Evolutionary conservation across 2,888 invertebrate species (phyloP).

Genomic region (Caenorhabditis panamensis): DNA sequence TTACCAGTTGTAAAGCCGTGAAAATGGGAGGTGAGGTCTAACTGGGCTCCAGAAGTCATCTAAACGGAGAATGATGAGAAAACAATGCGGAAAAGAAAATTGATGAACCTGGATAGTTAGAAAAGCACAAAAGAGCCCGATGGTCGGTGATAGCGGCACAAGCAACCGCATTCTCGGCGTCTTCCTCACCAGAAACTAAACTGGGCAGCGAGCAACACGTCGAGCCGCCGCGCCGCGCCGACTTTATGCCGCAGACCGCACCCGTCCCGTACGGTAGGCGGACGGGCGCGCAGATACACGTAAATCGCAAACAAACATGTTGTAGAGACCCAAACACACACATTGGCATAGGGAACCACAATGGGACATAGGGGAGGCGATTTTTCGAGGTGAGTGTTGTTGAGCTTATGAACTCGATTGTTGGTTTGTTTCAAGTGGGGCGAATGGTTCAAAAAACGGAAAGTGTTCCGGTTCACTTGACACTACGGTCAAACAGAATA

Average conservation of each 20-base stretch:
- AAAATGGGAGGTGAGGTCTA: constrained; percentile 43
- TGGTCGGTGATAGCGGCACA: constrained; percentile 49
- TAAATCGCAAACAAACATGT: constrained; percentile 66
- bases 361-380: constrained; percentile 4
- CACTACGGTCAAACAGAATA: background rate
- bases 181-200: constrained; percentile 19
- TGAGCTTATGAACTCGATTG: constrained; percentile 31
- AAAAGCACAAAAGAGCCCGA: constrained; percentile 22
- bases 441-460: background rate
- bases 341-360: constrained; percentile 26
- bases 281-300: constrained; percentile 52
- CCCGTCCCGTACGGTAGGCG: constrained; percentile 43
- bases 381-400: constrained; percentile 26
- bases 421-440: background rate
- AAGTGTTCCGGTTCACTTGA: constrained; percentile 22
- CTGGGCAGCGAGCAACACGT: constrained; percentile 38
- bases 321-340: constrained; percentile 48
- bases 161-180: constrained; percentile 43
- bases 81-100: constrained; percentile 1
- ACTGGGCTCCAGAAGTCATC: constrained; percentile 47
- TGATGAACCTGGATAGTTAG: constrained; percentile 37
- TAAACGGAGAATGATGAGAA: constrained; percentile 12
- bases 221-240: constrained; percentile 44
- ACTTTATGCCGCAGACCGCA: constrained; percentile 61
- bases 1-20: constrained; percentile 52